phyloP scores from a whole-genome alignment of 2,113 vertebrate genomes.

The Piliocolobus tephrosceles region DNA sequence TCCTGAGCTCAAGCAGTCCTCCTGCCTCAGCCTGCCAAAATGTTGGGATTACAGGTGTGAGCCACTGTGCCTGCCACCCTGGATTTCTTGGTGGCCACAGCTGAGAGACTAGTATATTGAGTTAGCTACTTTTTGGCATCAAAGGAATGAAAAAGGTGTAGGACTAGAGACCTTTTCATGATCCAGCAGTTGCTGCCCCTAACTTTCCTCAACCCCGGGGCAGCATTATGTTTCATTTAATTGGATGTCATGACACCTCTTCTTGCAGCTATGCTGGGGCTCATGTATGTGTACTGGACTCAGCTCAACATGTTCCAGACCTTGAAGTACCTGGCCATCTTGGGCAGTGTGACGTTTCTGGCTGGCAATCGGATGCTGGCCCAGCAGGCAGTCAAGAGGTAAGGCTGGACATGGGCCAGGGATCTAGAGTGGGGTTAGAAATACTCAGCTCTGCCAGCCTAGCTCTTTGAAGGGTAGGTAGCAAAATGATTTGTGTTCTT shows the following conservation, averaged over 20 bases:
- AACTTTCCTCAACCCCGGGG: background rate
- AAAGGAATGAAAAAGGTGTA: background rate
- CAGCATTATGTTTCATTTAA: background rate
- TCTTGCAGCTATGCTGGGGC: conserved; percentile 92
- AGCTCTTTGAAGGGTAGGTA: background rate
- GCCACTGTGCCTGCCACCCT: background rate
- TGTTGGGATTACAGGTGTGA: no score
- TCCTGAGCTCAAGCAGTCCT: no score
- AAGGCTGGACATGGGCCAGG: background rate
- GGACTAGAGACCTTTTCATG: background rate
- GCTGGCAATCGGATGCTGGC: conserved; percentile 99
- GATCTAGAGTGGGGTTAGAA: background rate
- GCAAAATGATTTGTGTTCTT: background rate
- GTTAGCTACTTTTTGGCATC: background rate
- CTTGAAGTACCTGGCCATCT: conserved; percentile 96
- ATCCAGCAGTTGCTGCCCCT: background rate
- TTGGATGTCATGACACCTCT: background rate
- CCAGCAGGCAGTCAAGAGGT: conserved; percentile 98
- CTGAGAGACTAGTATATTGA: background rate
- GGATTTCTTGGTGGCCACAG: background rate
- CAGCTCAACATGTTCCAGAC: conserved; percentile 99
- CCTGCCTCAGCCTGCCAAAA: no score
- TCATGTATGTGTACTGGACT: conserved; percentile 99
- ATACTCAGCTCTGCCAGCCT: background rate
- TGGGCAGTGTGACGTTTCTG: conserved; percentile 96